Conservation (phyloP, 2,888 invertebrate species). For the Lasioglossum lativentre region DNA sequence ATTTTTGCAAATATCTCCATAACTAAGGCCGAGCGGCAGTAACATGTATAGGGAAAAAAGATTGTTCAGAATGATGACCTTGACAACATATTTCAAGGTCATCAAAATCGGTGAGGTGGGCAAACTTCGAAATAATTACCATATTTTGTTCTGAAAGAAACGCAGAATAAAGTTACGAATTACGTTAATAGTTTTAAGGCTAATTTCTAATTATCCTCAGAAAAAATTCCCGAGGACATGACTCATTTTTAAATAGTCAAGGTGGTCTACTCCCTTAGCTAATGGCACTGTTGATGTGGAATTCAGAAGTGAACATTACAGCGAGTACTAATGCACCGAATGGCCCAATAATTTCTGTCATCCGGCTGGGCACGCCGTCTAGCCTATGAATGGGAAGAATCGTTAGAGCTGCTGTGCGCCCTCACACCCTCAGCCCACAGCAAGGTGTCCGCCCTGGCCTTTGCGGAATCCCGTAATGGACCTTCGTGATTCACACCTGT, state of each 20-base stretch:
- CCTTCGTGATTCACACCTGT: constrained; percentile 5
- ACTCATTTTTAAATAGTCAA: neutral
- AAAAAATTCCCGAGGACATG: neutral
- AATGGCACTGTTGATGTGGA: neutral
- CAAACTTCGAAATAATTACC: no score
- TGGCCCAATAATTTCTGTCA: constrained; percentile 4
- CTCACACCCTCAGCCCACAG: neutral
- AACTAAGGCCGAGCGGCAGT: no score
- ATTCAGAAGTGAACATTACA: constrained; percentile 4
- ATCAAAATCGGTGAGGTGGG: no score
- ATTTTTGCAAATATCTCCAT: no score
- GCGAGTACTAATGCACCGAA: neutral
- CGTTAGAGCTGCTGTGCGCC: neutral
- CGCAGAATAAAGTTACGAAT: neutral
- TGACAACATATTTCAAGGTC: no score
- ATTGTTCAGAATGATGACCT: no score
- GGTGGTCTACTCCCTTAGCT: neutral
- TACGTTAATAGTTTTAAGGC: no score
- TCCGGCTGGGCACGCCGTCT: neutral
- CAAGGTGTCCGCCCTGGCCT: neutral
- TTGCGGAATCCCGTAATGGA: constrained; percentile 15
- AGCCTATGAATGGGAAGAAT: constrained; percentile 3
- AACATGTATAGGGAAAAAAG: no score
- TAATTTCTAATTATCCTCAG: neutral
- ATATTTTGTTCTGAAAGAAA: neutral